Percentiles rank a stretch among this genome's conserved stretches.
These are phyloP conservation scores for Syngnathus acus DNA, from an alignment of 2,797 vertebrate species.

Conservation along the genomic window DNA sequence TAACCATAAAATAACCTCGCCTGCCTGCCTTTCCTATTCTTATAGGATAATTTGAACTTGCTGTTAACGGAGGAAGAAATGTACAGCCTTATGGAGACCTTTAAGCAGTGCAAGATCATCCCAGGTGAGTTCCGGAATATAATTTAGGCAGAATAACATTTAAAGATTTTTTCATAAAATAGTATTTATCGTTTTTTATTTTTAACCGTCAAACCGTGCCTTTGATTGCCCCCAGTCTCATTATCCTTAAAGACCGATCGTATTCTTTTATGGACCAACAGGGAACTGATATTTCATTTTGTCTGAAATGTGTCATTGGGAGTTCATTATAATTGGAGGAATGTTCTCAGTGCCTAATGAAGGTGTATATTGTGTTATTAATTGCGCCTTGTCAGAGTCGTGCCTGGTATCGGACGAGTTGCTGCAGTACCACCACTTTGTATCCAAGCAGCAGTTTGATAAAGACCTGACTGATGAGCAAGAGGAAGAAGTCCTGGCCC, in stretches of 20 bases:
- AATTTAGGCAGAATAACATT: neutral
- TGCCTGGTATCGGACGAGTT: constrained; percentile 88
- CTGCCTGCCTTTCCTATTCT: neutral
- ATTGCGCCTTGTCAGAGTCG: constrained; percentile 71
- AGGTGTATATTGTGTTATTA: constrained; percentile 25
- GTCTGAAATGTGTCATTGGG: neutral
- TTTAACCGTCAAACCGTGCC: neutral
- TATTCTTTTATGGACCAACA: neutral
- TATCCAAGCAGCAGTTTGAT: constrained; percentile 82
- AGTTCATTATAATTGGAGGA: constrained; percentile 1
- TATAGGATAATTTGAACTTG: constrained; percentile 89
- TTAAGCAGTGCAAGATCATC: constrained; percentile 87
- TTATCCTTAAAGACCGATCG: neutral
- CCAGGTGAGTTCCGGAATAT: constrained; percentile 69
- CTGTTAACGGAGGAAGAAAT: constrained; percentile 94
- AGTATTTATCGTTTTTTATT: neutral
- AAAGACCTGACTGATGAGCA: constrained; percentile 78
- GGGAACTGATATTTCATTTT: neutral
- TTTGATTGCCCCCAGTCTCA: neutral
- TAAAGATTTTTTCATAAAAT: neutral
- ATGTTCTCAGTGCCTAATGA: constrained; percentile 1
- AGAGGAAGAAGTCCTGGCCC: constrained; percentile 80
- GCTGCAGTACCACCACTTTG: constrained; percentile 88
- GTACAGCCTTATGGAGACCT: constrained; percentile 88
- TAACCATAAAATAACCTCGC: neutral